phyloP scores from a whole-genome alignment of 2,797 vertebrate species.

The Neopelma chrysocephalum region DNA sequence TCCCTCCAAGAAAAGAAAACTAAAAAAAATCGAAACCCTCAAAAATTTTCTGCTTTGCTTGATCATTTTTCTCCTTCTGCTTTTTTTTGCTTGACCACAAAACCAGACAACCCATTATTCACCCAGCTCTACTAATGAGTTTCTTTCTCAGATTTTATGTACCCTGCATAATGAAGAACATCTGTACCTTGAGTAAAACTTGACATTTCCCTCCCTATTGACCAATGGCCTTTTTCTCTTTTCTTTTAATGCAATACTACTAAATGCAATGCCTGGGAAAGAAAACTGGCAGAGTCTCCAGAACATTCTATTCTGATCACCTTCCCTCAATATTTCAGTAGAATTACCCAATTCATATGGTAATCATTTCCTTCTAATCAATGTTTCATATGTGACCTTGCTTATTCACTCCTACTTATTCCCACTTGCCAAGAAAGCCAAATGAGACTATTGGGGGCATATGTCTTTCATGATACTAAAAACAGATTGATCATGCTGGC shows the following conservation, averaged over 20 bases:
- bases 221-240: slow-evolving; percentile 8
- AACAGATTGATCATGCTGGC: slow-evolving; percentile 31
- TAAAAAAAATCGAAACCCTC: fast-evolving
- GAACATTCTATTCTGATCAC: slow-evolving; percentile 42
- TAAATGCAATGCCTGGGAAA: not conserved
- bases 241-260: not conserved
- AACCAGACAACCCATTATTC: slow-evolving; percentile 5
- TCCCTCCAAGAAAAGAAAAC: not conserved
- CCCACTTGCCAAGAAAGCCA: slow-evolving; percentile 14
- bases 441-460: not conserved
- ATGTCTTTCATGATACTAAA: not conserved
- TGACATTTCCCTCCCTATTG: slow-evolving; percentile 37
- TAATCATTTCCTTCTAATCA: slow-evolving; percentile 52
- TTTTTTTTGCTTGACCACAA: not conserved
- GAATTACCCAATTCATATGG: slow-evolving; percentile 40
- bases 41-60: not conserved
- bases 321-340: slow-evolving; percentile 27
- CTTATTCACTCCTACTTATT: slow-evolving; percentile 21
- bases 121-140: slow-evolving; percentile 6
- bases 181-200: slow-evolving; percentile 21
- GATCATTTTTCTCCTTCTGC: not conserved
- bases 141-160: slow-evolving; percentile 16
- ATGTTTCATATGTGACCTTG: slow-evolving; percentile 12
- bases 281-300: not conserved
- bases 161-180: slow-evolving; percentile 26